Evolutionary conservation across 2,888 invertebrate genomes (phyloP).

Genomic region (Aplocera efformata): DNA sequence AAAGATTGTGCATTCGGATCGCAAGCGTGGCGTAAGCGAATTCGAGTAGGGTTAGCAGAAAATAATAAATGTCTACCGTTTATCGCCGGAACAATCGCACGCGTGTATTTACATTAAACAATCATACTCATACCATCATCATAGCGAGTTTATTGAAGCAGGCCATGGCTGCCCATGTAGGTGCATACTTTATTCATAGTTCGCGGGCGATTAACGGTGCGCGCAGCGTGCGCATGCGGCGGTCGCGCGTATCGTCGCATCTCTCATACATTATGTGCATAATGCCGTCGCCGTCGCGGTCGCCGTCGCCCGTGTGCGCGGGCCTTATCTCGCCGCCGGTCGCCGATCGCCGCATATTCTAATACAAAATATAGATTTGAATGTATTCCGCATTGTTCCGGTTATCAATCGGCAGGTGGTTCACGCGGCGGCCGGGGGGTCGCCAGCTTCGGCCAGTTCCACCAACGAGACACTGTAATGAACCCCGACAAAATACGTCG

Average conservation of each 20-base stretch:
- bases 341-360: conserved; percentile 21
- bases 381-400: conserved; percentile 24
- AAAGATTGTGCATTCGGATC: neutral
- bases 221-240: conserved; percentile 9
- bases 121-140: conserved; percentile 11
- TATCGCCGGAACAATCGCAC: conserved; percentile 11
- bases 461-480: too few relatives aligned
- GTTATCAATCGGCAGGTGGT: too few relatives aligned
- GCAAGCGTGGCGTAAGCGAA: neutral
- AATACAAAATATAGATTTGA: conserved; percentile 18
- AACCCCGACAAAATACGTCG: conserved; percentile 2
- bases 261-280: conserved; percentile 35
- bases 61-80: conserved; percentile 4
- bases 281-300: conserved; percentile 23
- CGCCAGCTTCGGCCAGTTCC: too few relatives aligned
- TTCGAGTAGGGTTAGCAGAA: neutral
- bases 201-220: conserved; percentile 18
- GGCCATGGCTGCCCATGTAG: conserved; percentile 5
- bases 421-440: too few relatives aligned
- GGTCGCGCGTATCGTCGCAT: conserved; percentile 26
- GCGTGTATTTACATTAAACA: conserved; percentile 16
- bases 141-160: conserved; percentile 14
- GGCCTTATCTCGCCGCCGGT: conserved; percentile 20
- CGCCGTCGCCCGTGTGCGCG: conserved; percentile 22
- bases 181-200: conserved; percentile 16